Evolutionary conservation across 2,113 vertebrate species (phyloP).

Genomic region (Rhizomys pruinosus): DNA sequence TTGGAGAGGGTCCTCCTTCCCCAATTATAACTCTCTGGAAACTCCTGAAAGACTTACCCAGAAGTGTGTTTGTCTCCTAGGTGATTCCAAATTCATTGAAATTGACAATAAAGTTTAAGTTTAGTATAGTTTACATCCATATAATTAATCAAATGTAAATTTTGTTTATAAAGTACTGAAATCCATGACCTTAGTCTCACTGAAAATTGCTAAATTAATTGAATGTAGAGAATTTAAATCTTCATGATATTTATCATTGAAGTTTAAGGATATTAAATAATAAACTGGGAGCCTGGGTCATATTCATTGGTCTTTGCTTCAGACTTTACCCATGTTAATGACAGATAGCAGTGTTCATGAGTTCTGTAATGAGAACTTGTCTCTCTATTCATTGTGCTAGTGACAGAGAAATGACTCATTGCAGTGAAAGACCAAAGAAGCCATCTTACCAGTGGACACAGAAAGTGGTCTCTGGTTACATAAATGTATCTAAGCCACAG

Average conservation of each 20-base stretch:
- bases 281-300: neutral
- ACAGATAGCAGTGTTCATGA: neutral
- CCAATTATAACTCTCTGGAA: neutral
- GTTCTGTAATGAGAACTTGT: neutral
- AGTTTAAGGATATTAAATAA: neutral
- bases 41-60: neutral
- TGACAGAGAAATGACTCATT: neutral
- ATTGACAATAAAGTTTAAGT: neutral
- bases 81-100: neutral
- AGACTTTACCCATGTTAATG: neutral
- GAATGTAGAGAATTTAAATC: conserved; percentile 19
- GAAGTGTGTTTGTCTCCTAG: neutral
- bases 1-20: neutral
- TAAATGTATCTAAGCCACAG: neutral
- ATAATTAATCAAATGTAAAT: conserved; percentile 51
- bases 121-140: neutral
- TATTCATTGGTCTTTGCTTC: neutral
- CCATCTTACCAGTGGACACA: neutral
- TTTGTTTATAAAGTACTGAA: conserved; percentile 27
- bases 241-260: neutral
- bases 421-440: neutral
- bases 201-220: conserved; percentile 43
- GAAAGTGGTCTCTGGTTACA: neutral
- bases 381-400: neutral
- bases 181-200: neutral